These are phyloP conservation scores for Elachura formosa DNA, from an alignment of 2,113 vertebrate genomes.

Conservation along the genomic window DNA sequence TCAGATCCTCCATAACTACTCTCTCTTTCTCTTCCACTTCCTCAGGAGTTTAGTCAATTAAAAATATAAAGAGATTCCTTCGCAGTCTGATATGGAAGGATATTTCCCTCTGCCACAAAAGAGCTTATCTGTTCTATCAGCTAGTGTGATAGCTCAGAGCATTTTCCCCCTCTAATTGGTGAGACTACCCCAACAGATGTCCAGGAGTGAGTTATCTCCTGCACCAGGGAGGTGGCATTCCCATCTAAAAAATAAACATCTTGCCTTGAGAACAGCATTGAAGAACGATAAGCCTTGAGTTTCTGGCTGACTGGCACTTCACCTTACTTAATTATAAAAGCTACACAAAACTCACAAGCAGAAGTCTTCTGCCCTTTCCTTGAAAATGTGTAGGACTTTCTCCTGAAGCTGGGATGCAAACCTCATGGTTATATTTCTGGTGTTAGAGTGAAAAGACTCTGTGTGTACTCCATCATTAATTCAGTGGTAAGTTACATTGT, in stretches of 20 bases:
- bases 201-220: background rate
- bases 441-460: background rate
- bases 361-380: background rate
- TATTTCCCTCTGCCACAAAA: background rate
- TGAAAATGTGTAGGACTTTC: accelerated
- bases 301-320: background rate
- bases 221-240: background rate
- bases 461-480: background rate
- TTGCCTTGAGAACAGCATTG: background rate
- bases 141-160: background rate
- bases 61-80: background rate
- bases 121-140: background rate
- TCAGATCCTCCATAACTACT: background rate
- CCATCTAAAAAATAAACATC: background rate
- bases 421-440: background rate
- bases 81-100: background rate
- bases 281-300: background rate
- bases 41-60: background rate
- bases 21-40: background rate
- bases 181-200: background rate
- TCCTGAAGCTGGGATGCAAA: background rate
- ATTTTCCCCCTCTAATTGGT: no score
- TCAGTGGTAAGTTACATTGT: background rate
- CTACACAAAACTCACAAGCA: background rate
- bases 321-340: background rate